Evolutionary conservation across 2,113 vertebrate species (phyloP).

Genomic region (Saguinus midas): DNA sequence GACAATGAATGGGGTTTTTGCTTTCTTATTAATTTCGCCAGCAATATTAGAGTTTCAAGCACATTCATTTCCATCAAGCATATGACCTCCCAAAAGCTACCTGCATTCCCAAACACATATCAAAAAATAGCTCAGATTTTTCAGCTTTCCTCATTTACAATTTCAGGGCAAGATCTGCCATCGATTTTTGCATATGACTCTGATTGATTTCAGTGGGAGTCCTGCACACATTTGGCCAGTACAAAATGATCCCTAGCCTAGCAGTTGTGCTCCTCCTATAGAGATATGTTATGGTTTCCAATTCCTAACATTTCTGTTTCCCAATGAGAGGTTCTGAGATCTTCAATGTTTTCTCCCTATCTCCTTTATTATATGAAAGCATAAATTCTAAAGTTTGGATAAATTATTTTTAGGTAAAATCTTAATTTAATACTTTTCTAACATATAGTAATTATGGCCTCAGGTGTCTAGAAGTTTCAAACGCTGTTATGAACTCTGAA

Average conservation of each 20-base stretch:
- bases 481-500: neutral
- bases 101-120: constrained; percentile 27
- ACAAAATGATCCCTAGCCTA: neutral
- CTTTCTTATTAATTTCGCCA: constrained; percentile 45
- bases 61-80: constrained; percentile 34
- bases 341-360: neutral
- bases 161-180: constrained; percentile 37
- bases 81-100: constrained; percentile 3
- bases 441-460: neutral
- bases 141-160: constrained; percentile 31
- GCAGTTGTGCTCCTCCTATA: neutral
- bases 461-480: neutral
- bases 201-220: neutral
- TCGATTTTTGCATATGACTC: constrained; percentile 27
- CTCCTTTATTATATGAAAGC: neutral
- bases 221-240: neutral
- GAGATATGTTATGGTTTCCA: constrained; percentile 33
- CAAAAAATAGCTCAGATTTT: constrained; percentile 43
- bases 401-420: neutral
- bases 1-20: constrained; percentile 20
- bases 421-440: constrained; percentile 29
- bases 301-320: constrained; percentile 23
- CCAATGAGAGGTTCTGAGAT: neutral
- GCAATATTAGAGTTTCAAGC: neutral
- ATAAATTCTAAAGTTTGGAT: constrained; percentile 4